Evolutionary conservation across 37 sponge, comb jelly and placozoan genomes (phyloP).

Genomic region (Chondrosia reniformis): DNA sequence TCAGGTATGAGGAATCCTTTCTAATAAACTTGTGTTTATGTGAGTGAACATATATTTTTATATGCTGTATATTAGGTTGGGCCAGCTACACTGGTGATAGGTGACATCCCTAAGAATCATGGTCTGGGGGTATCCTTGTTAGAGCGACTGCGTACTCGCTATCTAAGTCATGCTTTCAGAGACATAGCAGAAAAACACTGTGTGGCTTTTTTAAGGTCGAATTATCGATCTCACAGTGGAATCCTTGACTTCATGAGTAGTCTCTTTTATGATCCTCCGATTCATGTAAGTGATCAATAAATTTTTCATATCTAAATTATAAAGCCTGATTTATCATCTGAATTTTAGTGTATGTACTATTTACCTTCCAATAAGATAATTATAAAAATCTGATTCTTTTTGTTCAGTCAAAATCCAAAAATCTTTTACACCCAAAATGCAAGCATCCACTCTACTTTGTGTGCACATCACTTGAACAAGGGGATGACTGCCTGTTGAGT

Average conservation of each 20-base stretch:
- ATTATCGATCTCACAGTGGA: conserved; percentile 60
- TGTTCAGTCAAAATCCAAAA: no score
- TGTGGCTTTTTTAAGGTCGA: conserved; percentile 29
- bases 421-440: not conserved
- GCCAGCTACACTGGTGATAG: not conserved
- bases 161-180: not conserved
- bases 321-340: no score
- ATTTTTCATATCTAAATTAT: no score
- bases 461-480: conserved; percentile 19
- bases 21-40: no score
- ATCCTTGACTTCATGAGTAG: conserved; percentile 52
- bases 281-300: no score
- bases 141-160: not conserved
- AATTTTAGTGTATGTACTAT: no score
- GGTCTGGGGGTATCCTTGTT: not conserved
- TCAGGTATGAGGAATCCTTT: not conserved
- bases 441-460: conserved; percentile 23
- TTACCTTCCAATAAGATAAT: no score
- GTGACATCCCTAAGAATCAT: not conserved
- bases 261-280: conserved; percentile 62
- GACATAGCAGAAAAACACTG: not conserved
- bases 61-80: not conserved
- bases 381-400: no score
- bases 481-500: not conserved
- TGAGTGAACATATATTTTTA: not conserved